Conservation (phyloP, 2,797 vertebrate genomes). For the Dicrostonyx torquatus region DNA sequence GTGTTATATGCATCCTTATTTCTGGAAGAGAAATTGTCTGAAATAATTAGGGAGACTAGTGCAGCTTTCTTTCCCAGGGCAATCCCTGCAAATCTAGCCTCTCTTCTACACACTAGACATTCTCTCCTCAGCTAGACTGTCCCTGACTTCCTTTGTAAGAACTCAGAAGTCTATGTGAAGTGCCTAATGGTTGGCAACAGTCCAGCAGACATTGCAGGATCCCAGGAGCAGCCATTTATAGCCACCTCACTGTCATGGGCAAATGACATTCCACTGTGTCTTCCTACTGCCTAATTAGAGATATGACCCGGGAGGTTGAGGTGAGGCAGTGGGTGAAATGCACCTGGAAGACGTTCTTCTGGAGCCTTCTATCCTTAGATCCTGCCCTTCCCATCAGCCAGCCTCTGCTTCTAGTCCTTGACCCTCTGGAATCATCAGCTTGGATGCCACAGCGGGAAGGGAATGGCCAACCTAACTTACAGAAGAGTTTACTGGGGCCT, state of each 20-base stretch:
- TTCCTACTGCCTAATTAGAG: not conserved
- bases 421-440: not conserved
- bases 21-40: conserved; percentile 29
- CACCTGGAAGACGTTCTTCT: not conserved
- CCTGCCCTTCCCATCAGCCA: not conserved
- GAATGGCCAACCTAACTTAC: not conserved
- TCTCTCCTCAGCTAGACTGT: not conserved
- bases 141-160: not conserved
- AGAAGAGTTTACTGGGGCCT: not conserved
- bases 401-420: not conserved
- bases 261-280: not conserved
- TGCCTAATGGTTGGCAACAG: not conserved
- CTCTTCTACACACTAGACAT: not conserved
- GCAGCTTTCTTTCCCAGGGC: not conserved
- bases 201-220: not conserved
- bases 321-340: not conserved
- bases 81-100: not conserved
- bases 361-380: not conserved
- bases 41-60: not conserved
- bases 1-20: not conserved
- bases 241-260: not conserved
- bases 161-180: not conserved
- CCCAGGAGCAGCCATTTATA: not conserved
- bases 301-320: not conserved
- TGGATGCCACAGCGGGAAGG: not conserved